phyloP scores from a whole-genome alignment of 2,888 invertebrate genomes.

The Gastrophysa polygoni region DNA sequence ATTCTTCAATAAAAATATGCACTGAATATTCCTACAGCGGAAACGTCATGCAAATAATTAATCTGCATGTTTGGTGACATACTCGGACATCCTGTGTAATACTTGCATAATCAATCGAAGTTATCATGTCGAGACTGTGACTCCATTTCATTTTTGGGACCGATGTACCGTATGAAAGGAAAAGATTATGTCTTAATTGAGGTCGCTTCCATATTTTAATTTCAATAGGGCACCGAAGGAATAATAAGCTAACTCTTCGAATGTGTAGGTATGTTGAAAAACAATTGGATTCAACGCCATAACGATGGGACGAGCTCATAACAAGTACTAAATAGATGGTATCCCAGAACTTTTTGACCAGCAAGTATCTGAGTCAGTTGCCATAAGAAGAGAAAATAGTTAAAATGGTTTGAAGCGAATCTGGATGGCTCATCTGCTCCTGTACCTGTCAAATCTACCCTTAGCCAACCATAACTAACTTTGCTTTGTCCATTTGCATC shows the following conservation, averaged over 20 bases:
- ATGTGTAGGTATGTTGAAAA: not conserved
- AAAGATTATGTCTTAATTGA: slow-evolving; percentile 23
- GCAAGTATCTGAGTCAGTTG: too few relatives aligned
- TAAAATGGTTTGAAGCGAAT: too few relatives aligned
- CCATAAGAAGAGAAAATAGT: too few relatives aligned
- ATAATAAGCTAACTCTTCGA: slow-evolving; percentile 9
- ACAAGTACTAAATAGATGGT: too few relatives aligned
- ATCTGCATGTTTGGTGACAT: not conserved
- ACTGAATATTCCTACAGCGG: not conserved
- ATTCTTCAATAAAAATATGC: not conserved
- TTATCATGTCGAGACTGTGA: slow-evolving; percentile 12
- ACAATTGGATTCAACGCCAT: not conserved
- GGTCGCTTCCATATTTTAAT: slow-evolving; percentile 24
- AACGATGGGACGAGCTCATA: too few relatives aligned
- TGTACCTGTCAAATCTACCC: too few relatives aligned
- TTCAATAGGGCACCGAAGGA: slow-evolving; percentile 20
- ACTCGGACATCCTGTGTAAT: slow-evolving; percentile 14
- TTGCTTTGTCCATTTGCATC: too few relatives aligned
- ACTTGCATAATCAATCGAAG: slow-evolving; percentile 9
- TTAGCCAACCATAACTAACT: too few relatives aligned
- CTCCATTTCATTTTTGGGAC: slow-evolving; percentile 21
- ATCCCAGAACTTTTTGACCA: too few relatives aligned
- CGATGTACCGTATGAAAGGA: slow-evolving; percentile 19
- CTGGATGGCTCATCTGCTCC: too few relatives aligned
- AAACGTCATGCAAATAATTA: not conserved